Conservation (phyloP, 2,113 vertebrate species). For the Silurus asotus region DNA sequence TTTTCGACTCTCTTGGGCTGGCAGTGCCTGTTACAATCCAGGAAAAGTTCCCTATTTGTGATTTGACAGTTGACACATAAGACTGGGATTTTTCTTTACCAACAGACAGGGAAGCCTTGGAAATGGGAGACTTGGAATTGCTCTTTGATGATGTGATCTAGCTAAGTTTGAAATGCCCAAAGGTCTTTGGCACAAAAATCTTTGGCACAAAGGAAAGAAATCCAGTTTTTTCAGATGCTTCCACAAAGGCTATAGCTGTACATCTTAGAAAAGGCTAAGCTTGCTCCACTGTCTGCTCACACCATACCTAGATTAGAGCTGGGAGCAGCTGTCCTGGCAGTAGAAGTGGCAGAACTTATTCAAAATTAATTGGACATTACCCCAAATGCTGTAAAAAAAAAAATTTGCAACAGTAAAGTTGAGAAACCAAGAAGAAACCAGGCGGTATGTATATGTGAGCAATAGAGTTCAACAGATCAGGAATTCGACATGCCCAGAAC, state of each 20-base stretch:
- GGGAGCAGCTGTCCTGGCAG: background rate
- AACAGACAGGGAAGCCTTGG: background rate
- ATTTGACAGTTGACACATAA: background rate
- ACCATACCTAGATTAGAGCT: background rate
- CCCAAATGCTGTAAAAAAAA: background rate
- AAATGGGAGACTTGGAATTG: slow-evolving; percentile 24
- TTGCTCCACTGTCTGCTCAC: background rate
- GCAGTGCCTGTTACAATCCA: background rate
- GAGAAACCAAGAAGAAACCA: background rate
- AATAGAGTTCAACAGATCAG: background rate
- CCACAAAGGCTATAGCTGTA: too few relatives aligned
- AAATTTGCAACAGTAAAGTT: background rate
- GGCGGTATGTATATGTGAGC: background rate
- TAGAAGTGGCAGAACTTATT: background rate
- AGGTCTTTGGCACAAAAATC: too few relatives aligned
- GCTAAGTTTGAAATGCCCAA: too few relatives aligned
- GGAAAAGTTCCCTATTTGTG: too few relatives aligned
- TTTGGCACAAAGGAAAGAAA: too few relatives aligned
- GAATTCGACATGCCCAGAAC: background rate
- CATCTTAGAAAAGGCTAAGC: background rate
- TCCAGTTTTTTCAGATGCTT: too few relatives aligned
- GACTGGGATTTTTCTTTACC: slow-evolving; percentile 1
- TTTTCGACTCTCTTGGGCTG: background rate
- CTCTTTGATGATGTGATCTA: background rate
- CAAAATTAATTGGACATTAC: background rate